phyloP scores from a whole-genome alignment of 2,888 invertebrate species.

The Watsonalla cultraria region DNA sequence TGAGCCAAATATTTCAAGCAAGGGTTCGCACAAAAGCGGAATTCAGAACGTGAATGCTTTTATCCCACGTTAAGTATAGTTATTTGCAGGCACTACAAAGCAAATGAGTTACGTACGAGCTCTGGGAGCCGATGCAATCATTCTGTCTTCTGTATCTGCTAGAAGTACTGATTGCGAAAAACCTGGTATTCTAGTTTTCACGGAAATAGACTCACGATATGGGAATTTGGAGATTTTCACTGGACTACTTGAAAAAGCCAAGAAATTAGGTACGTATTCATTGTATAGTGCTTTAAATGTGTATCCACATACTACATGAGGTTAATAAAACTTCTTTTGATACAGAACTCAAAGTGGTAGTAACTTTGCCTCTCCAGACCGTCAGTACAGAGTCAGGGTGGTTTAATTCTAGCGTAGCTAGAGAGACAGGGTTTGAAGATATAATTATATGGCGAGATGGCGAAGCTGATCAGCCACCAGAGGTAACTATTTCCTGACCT shows the following conservation, averaged over 20 bases:
- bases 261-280: constrained; percentile 47
- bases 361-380: constrained; percentile 65
- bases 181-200: constrained; percentile 87
- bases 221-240: constrained; percentile 83
- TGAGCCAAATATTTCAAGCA: neutral
- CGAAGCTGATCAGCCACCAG: constrained; percentile 36
- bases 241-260: constrained; percentile 72
- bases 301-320: neutral
- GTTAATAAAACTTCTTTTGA: neutral
- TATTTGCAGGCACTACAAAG: constrained; percentile 48
- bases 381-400: constrained; percentile 85
- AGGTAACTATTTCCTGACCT: constrained; percentile 23
- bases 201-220: constrained; percentile 82
- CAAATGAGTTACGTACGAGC: constrained; percentile 66
- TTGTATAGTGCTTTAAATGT: neutral
- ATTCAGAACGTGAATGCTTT: neutral
- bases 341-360: constrained; percentile 69
- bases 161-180: constrained; percentile 82
- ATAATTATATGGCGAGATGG: constrained; percentile 85
- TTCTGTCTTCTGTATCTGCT: constrained; percentile 51
- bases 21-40: neutral
- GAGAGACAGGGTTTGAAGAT: constrained; percentile 80
- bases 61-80: neutral
- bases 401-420: constrained; percentile 83
- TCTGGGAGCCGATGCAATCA: constrained; percentile 61